Percentiles rank a stretch among this genome's conserved stretches.
Evolutionary conservation across 1,140 invertebrate genomes (phyloP).

Genomic region (Drosophila paulistorum): DNA sequence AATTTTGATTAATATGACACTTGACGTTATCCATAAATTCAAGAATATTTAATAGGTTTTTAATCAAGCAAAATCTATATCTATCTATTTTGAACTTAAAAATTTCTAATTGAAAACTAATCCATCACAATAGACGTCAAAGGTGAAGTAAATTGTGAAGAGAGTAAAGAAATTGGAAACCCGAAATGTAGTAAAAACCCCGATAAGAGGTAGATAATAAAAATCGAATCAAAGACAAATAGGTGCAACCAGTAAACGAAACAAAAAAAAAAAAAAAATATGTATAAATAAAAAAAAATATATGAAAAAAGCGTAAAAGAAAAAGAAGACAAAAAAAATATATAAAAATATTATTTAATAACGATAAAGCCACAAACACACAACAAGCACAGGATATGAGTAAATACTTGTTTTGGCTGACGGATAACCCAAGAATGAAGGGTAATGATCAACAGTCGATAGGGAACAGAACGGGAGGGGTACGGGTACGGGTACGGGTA

Average conservation of each 20-base stretch:
- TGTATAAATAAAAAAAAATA: not conserved
- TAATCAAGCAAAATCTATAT: not conserved
- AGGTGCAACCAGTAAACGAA: not conserved
- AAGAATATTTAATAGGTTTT: not conserved
- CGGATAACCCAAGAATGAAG: constrained; percentile 7
- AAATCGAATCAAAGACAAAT: constrained; percentile 5
- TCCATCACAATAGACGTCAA: constrained; percentile 51
- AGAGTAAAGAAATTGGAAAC: not conserved
- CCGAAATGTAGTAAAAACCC: constrained; percentile 8
- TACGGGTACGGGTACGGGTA: not conserved
- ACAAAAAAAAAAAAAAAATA: not conserved
- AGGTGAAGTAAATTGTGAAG: constrained; percentile 8
- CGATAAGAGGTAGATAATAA: constrained; percentile 7
- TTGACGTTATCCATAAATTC: constrained; percentile 1
- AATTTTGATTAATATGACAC: constrained; percentile 4
- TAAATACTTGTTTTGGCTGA: constrained; percentile 13
- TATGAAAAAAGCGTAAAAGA: too few relatives aligned
- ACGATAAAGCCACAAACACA: constrained; percentile 2
- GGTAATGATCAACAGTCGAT: not conserved
- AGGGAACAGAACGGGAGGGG: not conserved
- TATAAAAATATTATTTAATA: constrained; percentile 1
- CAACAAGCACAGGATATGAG: constrained; percentile 11
- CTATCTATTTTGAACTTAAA: not conserved
- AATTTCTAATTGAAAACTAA: constrained; percentile 42
- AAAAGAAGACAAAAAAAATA: not conserved